A percentile compares a stretch with the other conserved stretches of the same genome.
Conservation (phyloP, 2,888 invertebrate genomes). For the Melangyna quadrimaculata region DNA sequence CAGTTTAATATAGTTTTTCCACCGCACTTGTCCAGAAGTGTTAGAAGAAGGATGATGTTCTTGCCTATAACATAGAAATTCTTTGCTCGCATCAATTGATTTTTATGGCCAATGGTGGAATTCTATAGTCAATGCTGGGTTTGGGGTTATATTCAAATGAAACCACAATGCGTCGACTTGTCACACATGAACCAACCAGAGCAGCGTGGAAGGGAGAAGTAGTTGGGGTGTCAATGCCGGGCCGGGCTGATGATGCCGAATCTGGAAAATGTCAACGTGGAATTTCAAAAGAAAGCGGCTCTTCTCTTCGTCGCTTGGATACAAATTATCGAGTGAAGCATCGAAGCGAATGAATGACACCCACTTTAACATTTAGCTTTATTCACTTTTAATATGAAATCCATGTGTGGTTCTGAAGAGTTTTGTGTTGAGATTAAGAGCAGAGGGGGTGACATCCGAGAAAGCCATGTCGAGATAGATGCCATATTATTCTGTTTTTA, state of each 20-base stretch:
- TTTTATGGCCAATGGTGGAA: constrained; percentile 64
- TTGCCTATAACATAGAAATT: constrained; percentile 41
- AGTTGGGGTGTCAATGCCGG: not conserved
- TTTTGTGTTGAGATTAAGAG: not conserved
- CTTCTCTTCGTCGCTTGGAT: constrained; percentile 33
- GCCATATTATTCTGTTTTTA: constrained; percentile 8
- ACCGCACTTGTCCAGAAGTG: constrained; percentile 52
- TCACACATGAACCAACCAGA: not conserved
- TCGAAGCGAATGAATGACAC: constrained; percentile 67
- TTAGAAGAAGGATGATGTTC: constrained; percentile 18
- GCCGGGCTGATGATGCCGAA: constrained; percentile 12
- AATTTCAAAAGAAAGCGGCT: constrained; percentile 64
- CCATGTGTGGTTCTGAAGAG: constrained; percentile 56
- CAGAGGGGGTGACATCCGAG: constrained; percentile 15
- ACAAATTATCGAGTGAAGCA: constrained; percentile 69
- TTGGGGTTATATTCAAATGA: constrained; percentile 68
- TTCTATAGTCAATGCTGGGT: constrained; percentile 28
- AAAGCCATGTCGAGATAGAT: not conserved
- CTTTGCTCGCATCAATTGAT: constrained; percentile 58
- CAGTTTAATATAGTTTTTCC: constrained; percentile 15
- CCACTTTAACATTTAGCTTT: constrained; percentile 38
- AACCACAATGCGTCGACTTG: constrained; percentile 63
- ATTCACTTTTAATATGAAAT: constrained; percentile 46
- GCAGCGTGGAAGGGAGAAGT: constrained; percentile 1
- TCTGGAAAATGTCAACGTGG: constrained; percentile 59